Percentiles rank a stretch among this genome's conserved stretches.
Conservation (phyloP, 2,797 vertebrate species). For the Cryptoblepharus egeriae region DNA sequence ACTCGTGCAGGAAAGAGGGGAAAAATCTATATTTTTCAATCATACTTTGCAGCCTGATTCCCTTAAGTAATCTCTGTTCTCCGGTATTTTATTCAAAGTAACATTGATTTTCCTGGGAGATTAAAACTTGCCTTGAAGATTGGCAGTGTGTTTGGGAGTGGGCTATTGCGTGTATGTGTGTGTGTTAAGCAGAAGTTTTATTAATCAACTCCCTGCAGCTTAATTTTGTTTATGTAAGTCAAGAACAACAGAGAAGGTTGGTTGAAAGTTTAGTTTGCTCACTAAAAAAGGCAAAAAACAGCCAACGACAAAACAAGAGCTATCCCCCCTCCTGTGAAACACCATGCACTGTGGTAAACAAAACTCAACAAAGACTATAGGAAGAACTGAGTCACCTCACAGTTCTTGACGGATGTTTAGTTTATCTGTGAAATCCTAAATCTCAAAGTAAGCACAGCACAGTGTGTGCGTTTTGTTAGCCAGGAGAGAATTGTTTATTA, state of each 20-base stretch:
- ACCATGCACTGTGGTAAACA: conserved; percentile 63
- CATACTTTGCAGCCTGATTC: conserved; percentile 69
- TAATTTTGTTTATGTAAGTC: conserved; percentile 73
- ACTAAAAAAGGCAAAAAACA: conserved; percentile 6
- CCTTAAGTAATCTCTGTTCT: conserved; percentile 70
- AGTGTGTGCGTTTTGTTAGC: conserved; percentile 1
- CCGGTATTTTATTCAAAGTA: conserved; percentile 73
- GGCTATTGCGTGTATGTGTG: neutral
- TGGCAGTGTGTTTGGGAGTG: conserved; percentile 60
- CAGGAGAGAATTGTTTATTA: conserved; percentile 9
- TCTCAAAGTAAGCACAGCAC: conserved; percentile 36
- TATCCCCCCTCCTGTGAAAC: conserved; percentile 20
- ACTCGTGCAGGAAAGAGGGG: conserved; percentile 42
- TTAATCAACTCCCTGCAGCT: conserved; percentile 75
- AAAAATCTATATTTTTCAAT: conserved; percentile 74
- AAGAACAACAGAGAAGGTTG: conserved; percentile 61
- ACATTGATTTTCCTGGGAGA: conserved; percentile 74
- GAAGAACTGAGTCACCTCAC: conserved; percentile 69
- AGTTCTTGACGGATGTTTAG: conserved; percentile 59
- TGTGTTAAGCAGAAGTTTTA: conserved; percentile 65
- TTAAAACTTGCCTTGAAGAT: conserved; percentile 70
- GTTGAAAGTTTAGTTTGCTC: conserved; percentile 59
- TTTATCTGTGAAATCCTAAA: conserved; percentile 59
- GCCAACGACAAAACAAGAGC: conserved; percentile 10
- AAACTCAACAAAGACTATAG: conserved; percentile 58